Percentiles rank a stretch among this genome's conserved stretches.
Evolutionary conservation across 2,113 vertebrate genomes (phyloP).

Genomic region (Platysteira castanea): DNA sequence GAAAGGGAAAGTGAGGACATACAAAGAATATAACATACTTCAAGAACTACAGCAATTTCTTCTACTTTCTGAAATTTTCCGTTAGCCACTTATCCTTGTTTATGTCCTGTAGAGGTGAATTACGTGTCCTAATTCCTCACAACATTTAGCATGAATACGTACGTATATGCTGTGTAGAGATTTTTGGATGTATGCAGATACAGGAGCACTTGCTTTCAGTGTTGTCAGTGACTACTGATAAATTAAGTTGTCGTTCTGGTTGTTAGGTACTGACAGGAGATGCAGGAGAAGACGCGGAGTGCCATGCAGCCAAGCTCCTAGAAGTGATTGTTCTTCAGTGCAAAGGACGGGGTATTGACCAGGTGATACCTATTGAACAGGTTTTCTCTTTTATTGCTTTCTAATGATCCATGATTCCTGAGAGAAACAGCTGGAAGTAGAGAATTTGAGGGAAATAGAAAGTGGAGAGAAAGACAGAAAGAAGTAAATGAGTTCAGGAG

Average conservation of each 20-base stretch:
- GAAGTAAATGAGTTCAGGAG: not conserved
- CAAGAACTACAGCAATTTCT: not conserved
- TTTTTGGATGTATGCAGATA: not conserved
- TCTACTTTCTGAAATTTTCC: not conserved
- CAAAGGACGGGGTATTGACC: constrained; percentile 90
- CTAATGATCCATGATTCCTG: not conserved
- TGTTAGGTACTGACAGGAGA: constrained; percentile 87
- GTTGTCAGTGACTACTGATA: not conserved
- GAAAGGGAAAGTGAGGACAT: not conserved
- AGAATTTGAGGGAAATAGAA: not conserved
- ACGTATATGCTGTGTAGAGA: not conserved
- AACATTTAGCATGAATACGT: not conserved
- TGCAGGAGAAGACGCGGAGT: constrained; percentile 92
- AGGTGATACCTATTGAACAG: constrained; percentile 72
- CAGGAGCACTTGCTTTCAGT: not conserved
- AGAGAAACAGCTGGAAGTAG: not conserved
- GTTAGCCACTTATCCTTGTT: not conserved
- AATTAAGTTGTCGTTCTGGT: not conserved
- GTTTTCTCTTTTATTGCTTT: not conserved
- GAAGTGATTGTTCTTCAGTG: constrained; percentile 97
- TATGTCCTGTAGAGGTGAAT: not conserved
- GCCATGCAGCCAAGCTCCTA: constrained; percentile 93
- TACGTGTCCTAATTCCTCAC: not conserved
- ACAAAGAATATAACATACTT: not conserved
- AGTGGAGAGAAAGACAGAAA: not conserved